Base-by-base conservation (phyloP, 1,140 invertebrate genomes). In the Drosophila watanabei region DNA sequence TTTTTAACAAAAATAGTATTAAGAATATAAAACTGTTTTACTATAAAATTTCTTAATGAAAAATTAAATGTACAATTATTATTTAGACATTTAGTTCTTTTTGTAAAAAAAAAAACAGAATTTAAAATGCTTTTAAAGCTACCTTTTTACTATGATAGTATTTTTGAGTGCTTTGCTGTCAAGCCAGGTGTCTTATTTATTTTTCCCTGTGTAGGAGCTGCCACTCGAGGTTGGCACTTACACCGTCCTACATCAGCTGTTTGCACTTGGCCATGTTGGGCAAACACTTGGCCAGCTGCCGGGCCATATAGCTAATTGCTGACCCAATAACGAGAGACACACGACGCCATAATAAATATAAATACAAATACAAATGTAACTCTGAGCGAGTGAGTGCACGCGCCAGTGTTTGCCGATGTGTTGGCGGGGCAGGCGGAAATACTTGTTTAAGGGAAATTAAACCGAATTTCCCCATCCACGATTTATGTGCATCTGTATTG, bases 301-400 rank as follows among this genome's bases (percentile, higher is more conserved):
- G 30, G 16, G 66, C 66, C 37, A 41, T 72, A 51, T 30, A 30
- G 45, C 85, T 88, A 89, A 88, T 89, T 88, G 81, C 62, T 89
- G 85, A 80, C 85, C 84, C 84, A 88, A 80, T 89, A 88, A 75
- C 75, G 85, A 65, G 65, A 75, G 77, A 54, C 85, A 82, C 79
- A 88, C 84, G 71, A 61, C 63, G 73, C 73, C 37, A 28, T 49
- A 75, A 54, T 78, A 78, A 68, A 66, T 59, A 61, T 48, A 68
- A 56, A 73, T 75, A 54, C 60, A 69, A 68, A 66, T 54, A 68
- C 57, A 60, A 56, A 78, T 83, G 63, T 76, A 72, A 80, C 71
- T 80, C 72, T 77, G 77, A 77, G 76, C 72, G 68, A 79, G 63
- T 72, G 68, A 79, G 70, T 72, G 71, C 85, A 89, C 75, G 86